These are phyloP conservation scores for Odontesthes bonariensis DNA, from an alignment of 2,113 vertebrate genomes.

Conservation along the genomic window DNA sequence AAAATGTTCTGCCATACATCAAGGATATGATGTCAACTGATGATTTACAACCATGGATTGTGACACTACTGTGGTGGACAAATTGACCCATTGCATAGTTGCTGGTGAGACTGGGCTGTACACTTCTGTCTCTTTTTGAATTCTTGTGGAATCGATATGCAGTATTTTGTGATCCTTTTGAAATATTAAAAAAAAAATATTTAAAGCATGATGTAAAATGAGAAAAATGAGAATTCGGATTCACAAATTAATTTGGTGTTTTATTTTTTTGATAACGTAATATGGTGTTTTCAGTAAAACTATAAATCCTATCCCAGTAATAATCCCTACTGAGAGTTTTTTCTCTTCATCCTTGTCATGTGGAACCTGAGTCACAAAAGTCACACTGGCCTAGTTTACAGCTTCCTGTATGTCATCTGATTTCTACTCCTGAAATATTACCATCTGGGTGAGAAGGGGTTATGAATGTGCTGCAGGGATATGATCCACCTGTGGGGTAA, in stretches of 20 bases:
- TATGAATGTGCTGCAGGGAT: slow-evolving; percentile 68
- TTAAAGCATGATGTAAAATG: no score
- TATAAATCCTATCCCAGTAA: slow-evolving; percentile 19
- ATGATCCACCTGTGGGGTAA: slow-evolving; percentile 70
- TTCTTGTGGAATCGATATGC: no score
- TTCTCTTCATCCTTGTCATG: slow-evolving; percentile 29
- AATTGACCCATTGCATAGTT: no score
- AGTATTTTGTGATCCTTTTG: neutral
- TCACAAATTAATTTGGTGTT: neutral
- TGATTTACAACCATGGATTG: no score
- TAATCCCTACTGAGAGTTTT: slow-evolving; percentile 41
- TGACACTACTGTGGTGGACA: no score
- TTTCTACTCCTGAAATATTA: slow-evolving; percentile 76
- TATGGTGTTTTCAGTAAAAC: neutral
- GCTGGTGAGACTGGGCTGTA: no score
- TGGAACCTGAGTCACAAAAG: slow-evolving; percentile 59
- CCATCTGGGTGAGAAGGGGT: slow-evolving; percentile 63
- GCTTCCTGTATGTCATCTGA: slow-evolving; percentile 65
- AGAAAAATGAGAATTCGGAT: no score
- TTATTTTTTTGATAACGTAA: neutral
- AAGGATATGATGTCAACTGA: no score
- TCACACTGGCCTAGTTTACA: slow-evolving; percentile 55
- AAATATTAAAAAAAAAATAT: slow-evolving; percentile 13
- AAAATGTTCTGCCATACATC: no score
- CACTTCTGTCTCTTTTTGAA: no score